phyloP scores from a whole-genome alignment of 2,888 invertebrate species.

The Coleophora flavipennella region DNA sequence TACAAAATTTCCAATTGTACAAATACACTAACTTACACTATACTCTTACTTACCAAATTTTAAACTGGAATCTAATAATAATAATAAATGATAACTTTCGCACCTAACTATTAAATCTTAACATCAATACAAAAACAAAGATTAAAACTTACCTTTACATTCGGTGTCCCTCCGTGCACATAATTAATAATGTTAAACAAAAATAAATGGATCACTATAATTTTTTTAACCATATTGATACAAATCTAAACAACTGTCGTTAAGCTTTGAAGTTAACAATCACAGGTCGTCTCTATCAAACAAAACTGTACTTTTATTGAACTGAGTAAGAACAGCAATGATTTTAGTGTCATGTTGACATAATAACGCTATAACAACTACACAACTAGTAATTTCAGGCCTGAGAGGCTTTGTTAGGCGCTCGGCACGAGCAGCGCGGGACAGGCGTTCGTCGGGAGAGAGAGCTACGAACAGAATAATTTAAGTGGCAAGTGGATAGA shows the following conservation, averaged over 20 bases:
- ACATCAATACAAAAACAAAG: too few species aligned
- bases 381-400: too few species aligned
- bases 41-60: too few species aligned
- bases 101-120: too few species aligned
- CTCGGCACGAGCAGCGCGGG: conserved; percentile 28
- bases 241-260: not conserved
- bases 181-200: conserved; percentile 45
- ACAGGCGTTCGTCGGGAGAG: conserved; percentile 47
- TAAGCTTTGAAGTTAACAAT: too few species aligned
- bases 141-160: conserved; percentile 45
- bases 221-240: conserved; percentile 53
- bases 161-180: conserved; percentile 41
- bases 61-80: too few species aligned
- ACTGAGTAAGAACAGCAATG: conserved; percentile 28
- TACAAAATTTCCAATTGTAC: too few species aligned
- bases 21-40: too few species aligned
- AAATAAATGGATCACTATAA: conserved; percentile 46
- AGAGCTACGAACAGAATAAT: conserved; percentile 60
- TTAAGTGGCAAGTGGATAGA: conserved; percentile 53
- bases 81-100: too few species aligned
- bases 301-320: conserved; percentile 38
- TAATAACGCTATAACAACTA: conserved; percentile 21
- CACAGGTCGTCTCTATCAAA: conserved; percentile 13
- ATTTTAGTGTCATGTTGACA: conserved; percentile 53
- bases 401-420: conserved; percentile 28